These are phyloP conservation scores for Taxidea taxus DNA, from an alignment of 2,113 vertebrate species.

Conservation along the genomic window DNA sequence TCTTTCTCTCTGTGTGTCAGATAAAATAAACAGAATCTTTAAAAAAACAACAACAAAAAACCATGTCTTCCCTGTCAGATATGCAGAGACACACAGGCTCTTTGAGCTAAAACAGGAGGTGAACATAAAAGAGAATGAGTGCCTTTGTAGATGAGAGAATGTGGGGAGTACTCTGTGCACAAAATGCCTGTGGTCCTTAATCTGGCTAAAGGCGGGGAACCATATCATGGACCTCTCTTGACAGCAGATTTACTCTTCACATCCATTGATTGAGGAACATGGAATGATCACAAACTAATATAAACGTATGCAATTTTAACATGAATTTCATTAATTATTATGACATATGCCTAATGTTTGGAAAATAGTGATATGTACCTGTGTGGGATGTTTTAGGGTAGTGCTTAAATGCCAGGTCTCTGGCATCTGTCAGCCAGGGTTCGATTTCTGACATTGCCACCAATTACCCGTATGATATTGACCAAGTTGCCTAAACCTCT, in stretches of 20 bases:
- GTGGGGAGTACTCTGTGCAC: not conserved
- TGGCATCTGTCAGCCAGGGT: not conserved
- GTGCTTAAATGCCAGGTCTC: slow-evolving; percentile 20
- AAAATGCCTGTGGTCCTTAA: not conserved
- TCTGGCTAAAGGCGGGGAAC: not conserved
- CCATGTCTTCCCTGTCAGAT: not conserved
- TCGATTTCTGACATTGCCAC: slow-evolving; percentile 11
- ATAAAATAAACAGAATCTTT: too few relatives aligned
- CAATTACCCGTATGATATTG: slow-evolving; percentile 6
- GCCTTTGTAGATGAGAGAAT: not conserved
- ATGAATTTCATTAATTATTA: slow-evolving; percentile 27
- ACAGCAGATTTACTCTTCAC: not conserved
- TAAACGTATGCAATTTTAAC: not conserved
- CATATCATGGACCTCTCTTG: not conserved
- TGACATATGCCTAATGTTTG: not conserved
- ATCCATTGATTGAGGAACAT: not conserved
- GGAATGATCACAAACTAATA: slow-evolving; percentile 13
- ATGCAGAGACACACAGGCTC: not conserved
- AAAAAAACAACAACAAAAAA: too few relatives aligned
- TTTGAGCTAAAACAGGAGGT: slow-evolving; percentile 16
- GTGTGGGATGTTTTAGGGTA: slow-evolving; percentile 7
- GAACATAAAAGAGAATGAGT: not conserved
- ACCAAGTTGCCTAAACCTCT: slow-evolving; percentile 40
- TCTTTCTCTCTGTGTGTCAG: too few relatives aligned
- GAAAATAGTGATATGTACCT: not conserved